Conservation (phyloP, 2,113 vertebrate species). For the Hassar affinis region DNA sequence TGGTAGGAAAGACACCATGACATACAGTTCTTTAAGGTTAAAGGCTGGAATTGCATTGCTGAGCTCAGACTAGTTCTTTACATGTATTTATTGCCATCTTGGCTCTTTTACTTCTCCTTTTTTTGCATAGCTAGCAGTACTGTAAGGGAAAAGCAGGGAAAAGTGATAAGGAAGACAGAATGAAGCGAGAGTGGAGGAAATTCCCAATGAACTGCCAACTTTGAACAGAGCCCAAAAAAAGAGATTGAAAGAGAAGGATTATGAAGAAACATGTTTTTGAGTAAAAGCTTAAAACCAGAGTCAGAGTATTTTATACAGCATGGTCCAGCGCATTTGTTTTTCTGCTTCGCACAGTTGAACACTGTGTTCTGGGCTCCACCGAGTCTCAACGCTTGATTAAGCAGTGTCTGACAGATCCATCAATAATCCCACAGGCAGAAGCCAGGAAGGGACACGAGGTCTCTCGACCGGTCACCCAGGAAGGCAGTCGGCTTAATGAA, state of each 20-base stretch:
- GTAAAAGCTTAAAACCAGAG: not conserved
- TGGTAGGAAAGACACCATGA: not conserved
- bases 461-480: not conserved
- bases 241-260: not conserved
- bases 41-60: not conserved
- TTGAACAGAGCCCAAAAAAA: not conserved
- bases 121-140: not conserved
- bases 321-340: not conserved
- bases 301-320: not conserved
- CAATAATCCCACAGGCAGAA: slow-evolving; percentile 13
- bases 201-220: not conserved
- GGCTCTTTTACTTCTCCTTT: not conserved
- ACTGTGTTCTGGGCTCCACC: not conserved
- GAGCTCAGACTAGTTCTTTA: not conserved
- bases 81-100: no score
- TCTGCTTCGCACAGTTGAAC: not conserved
- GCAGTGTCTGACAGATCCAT: slow-evolving; percentile 26
- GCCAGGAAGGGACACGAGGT: not conserved
- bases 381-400: slow-evolving; percentile 27
- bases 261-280: not conserved
- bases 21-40: not conserved
- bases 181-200: not conserved
- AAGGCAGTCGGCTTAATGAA: not conserved
- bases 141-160: not conserved
- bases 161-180: not conserved